Evolutionary conservation across 2,888 invertebrate genomes (phyloP).

Genomic region (Caenorhabditis sp.): DNA sequence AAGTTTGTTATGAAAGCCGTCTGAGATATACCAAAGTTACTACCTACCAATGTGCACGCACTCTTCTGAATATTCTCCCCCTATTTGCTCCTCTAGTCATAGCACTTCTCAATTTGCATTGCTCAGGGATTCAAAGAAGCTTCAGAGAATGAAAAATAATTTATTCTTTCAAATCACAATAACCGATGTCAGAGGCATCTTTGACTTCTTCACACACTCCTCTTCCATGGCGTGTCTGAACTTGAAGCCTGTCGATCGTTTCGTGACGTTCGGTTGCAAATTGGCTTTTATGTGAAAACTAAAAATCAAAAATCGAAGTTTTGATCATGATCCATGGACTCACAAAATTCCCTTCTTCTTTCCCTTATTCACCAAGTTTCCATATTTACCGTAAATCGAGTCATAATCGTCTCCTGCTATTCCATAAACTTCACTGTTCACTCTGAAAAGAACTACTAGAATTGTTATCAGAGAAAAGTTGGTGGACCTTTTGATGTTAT

Average conservation of each 20-base stretch:
- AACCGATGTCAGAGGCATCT: constrained; percentile 20
- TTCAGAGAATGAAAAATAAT: not conserved
- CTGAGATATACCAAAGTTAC: no score
- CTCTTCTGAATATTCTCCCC: constrained; percentile 25
- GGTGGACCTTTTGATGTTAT: constrained; percentile 3
- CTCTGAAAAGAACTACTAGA: not conserved
- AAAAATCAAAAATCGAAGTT: not conserved
- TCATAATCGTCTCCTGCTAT: constrained; percentile 7
- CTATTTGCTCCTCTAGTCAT: constrained; percentile 7
- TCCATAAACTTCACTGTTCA: not conserved
- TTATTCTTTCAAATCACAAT: constrained; percentile 2
- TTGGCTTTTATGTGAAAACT: constrained; percentile 9
- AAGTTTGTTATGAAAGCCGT: no score
- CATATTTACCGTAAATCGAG: not conserved
- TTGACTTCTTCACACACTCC: constrained; percentile 12
- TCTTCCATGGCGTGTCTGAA: constrained; percentile 31
- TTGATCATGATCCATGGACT: not conserved
- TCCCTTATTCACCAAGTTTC: not conserved
- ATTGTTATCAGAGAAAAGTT: not conserved
- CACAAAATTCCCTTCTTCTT: not conserved
- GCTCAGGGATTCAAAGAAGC: not conserved
- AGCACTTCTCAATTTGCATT: not conserved
- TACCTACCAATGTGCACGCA: constrained; percentile 41
- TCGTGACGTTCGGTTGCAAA: no score
- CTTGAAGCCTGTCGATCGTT: no score